Percentiles rank a stretch among this genome's conserved stretches.
Conservation (phyloP, 2,113 vertebrate genomes). For the Stomatorhinus ivindoensis region DNA sequence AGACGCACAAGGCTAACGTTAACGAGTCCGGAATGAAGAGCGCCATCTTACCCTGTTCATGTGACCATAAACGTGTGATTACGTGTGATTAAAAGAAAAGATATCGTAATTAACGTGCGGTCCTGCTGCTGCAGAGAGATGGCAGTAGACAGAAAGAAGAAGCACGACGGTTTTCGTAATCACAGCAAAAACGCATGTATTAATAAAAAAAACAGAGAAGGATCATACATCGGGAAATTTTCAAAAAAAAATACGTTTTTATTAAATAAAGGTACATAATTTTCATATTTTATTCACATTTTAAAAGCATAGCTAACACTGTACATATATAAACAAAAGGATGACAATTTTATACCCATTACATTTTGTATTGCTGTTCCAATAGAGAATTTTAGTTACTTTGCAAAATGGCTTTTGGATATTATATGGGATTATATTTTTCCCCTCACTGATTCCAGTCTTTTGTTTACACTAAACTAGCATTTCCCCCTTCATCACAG, state of each 20-base stretch:
- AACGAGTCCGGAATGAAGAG: conserved; percentile 41
- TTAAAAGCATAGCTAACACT: not conserved
- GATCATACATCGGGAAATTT: not conserved
- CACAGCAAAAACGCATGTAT: not conserved
- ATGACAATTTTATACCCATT: not conserved
- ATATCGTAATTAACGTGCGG: not conserved
- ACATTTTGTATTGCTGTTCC: not conserved
- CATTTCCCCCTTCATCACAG: not conserved
- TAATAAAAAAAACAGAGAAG: not conserved
- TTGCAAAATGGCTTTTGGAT: not conserved
- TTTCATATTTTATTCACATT: not conserved
- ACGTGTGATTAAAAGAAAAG: not conserved
- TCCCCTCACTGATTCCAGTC: not conserved
- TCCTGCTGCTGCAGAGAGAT: not conserved
- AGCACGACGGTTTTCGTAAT: not conserved
- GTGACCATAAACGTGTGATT: not conserved
- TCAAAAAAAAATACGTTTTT: not conserved
- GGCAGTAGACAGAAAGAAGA: not conserved
- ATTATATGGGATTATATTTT: not conserved
- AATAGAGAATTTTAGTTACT: not conserved
- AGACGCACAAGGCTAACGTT: conserved; percentile 35
- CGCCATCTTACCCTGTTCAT: conserved; percentile 9
- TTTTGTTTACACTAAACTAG: not conserved
- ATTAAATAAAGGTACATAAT: not conserved
- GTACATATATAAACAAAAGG: not conserved